Percentiles rank a stretch among this genome's conserved stretches.
These are phyloP conservation scores for Tenthredo livida DNA, from an alignment of 2,888 invertebrate genomes.

Conservation along the genomic window DNA sequence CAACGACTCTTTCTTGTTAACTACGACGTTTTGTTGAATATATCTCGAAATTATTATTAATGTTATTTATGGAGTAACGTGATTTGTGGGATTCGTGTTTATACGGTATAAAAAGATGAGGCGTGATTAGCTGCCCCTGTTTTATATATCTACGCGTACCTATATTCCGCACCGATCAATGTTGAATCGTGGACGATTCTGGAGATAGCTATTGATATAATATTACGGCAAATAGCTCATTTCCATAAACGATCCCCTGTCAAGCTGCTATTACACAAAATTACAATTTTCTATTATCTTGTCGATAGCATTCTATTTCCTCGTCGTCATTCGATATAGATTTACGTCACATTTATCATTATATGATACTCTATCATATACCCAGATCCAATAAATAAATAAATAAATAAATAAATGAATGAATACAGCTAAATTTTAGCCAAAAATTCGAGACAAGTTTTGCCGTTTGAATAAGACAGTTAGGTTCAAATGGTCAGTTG, in stretches of 20 bases:
- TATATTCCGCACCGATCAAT: background rate
- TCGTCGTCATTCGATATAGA: background rate
- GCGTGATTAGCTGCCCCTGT: background rate
- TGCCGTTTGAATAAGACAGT: background rate
- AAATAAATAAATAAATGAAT: background rate
- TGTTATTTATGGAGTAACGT: background rate
- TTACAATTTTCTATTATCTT: conserved; percentile 28
- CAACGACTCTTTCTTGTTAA: no score
- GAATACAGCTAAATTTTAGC: no score
- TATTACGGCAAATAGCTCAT: conserved; percentile 23
- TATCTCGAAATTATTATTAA: background rate
- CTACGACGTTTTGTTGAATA: no score
- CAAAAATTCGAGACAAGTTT: no score
- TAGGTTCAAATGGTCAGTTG: background rate
- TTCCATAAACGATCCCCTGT: conserved; percentile 34
- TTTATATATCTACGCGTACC: background rate
- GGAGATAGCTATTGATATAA: conserved; percentile 27
- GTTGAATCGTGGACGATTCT: conserved; percentile 18
- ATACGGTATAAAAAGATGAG: background rate
- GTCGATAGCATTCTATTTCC: conserved; percentile 23
- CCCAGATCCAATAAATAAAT: background rate
- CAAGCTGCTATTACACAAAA: conserved; percentile 35
- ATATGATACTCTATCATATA: background rate
- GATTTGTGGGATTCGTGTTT: background rate
- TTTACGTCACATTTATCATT: background rate